Conservation (phyloP, 2,113 vertebrate genomes). For the Atrichornis clamosus region DNA sequence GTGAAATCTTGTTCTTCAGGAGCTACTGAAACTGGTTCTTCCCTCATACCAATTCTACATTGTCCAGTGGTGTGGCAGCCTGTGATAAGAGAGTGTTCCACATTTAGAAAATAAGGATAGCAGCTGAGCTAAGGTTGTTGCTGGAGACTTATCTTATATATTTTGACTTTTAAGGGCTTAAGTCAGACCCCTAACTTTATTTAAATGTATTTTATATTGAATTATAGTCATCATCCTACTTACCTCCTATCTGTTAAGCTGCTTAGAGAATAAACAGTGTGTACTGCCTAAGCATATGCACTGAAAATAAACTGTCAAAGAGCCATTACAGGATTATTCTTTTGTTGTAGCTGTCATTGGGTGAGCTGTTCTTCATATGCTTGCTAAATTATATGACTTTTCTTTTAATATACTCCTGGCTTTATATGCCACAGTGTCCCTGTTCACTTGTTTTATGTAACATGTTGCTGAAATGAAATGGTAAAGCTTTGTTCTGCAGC, state of each 20-base stretch:
- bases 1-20: background rate
- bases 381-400: conserved; percentile 15
- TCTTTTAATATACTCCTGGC: background rate
- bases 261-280: conserved; percentile 54
- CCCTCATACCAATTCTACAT: background rate
- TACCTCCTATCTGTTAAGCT: conserved; percentile 48
- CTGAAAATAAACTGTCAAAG: conserved; percentile 49
- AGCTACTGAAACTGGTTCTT: conserved; percentile 48
- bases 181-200: conserved; percentile 44
- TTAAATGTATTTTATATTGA: conserved; percentile 56
- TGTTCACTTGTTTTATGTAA: background rate
- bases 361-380: background rate
- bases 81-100: conserved; percentile 28
- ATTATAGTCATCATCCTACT: conserved; percentile 50
- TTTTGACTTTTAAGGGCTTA: conserved; percentile 37
- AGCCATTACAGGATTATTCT: conserved; percentile 19
- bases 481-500: background rate
- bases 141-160: background rate
- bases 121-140: background rate
- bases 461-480: background rate
- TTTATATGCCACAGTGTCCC: background rate
- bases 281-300: background rate
- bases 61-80: conserved; percentile 31
- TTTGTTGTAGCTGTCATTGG: conserved; percentile 36
- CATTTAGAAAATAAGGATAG: conserved; percentile 25